phyloP scores from a whole-genome alignment of 2,888 invertebrate species.

The Opisthograptis luteolata region DNA sequence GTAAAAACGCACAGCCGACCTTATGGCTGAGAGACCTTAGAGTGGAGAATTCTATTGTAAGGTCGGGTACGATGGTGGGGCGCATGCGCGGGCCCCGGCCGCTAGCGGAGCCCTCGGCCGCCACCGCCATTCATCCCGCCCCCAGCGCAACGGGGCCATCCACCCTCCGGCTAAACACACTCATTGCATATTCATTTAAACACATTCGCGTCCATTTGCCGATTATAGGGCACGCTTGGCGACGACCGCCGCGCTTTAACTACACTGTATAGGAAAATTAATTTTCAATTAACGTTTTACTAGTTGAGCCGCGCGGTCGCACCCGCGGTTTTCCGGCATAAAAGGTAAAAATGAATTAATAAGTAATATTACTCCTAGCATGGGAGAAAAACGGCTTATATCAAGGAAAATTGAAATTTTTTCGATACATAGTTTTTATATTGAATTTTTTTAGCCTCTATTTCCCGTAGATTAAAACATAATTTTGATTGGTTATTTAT shows the following conservation, averaged over 20 bases:
- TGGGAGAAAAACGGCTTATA: too few relatives aligned
- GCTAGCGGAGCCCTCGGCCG: constrained; percentile 29
- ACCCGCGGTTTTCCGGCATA: too few relatives aligned
- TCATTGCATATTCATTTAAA: constrained; percentile 57
- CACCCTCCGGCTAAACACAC: constrained; percentile 44
- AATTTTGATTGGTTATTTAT: too few relatives aligned
- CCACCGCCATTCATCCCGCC: constrained; percentile 54
- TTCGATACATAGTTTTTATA: too few relatives aligned
- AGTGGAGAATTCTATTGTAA: neutral
- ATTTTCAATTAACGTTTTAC: constrained; percentile 21
- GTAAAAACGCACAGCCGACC: too few relatives aligned
- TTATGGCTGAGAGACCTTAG: too few relatives aligned
- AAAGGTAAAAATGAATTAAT: too few relatives aligned
- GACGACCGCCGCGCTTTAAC: constrained; percentile 26
- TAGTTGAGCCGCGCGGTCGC: too few relatives aligned
- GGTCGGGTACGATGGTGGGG: neutral
- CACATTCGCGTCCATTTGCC: constrained; percentile 46
- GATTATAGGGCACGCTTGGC: constrained; percentile 33
- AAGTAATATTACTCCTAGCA: too few relatives aligned
- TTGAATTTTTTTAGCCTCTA: too few relatives aligned
- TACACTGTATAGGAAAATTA: constrained; percentile 16
- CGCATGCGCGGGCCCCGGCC: constrained; percentile 51
- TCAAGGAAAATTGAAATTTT: too few relatives aligned
- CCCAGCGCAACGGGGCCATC: constrained; percentile 31
- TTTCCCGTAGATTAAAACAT: too few relatives aligned